phyloP scores from a whole-genome alignment of 1,140 invertebrate genomes.

The Drosophila chauvacae region DNA sequence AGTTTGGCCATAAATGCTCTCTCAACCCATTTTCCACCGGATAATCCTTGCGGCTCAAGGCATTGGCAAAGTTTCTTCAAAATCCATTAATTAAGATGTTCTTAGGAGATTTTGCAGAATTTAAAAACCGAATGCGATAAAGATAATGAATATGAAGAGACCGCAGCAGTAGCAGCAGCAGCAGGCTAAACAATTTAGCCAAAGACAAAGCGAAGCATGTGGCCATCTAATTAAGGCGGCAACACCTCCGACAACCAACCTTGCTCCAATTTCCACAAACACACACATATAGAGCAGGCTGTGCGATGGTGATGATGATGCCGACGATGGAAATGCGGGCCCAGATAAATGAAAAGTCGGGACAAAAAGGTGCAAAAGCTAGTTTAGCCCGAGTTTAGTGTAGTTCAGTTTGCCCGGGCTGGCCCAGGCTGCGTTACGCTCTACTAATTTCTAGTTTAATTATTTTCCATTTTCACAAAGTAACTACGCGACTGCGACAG shows the following conservation, averaged over 20 bases:
- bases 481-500: slow-evolving; percentile 62
- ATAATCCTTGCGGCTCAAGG: slow-evolving; percentile 34
- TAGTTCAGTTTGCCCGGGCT: slow-evolving; percentile 15
- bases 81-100: slow-evolving; percentile 45
- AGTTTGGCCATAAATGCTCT: slow-evolving; percentile 34
- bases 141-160: slow-evolving; percentile 27
- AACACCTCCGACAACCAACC: slow-evolving; percentile 50
- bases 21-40: slow-evolving; percentile 9
- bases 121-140: slow-evolving; percentile 8
- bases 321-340: slow-evolving; percentile 30
- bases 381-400: slow-evolving; percentile 33
- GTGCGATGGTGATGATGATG: slow-evolving; percentile 3
- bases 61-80: slow-evolving; percentile 32
- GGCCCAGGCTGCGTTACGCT: slow-evolving; percentile 59
- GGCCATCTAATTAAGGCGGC: slow-evolving; percentile 44
- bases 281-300: slow-evolving; percentile 1
- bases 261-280: slow-evolving; percentile 36
- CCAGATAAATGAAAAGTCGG: slow-evolving; percentile 43
- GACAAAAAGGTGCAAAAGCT: slow-evolving; percentile 48
- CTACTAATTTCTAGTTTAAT: slow-evolving; percentile 81
- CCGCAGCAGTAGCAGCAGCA: slow-evolving; percentile 1
- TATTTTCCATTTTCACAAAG: slow-evolving; percentile 80
- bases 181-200: slow-evolving; percentile 14
- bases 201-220: slow-evolving; percentile 32
- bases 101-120: slow-evolving; percentile 7